phyloP scores from a whole-genome alignment of 2,888 invertebrate species.

The Chymomyza caudatula region DNA sequence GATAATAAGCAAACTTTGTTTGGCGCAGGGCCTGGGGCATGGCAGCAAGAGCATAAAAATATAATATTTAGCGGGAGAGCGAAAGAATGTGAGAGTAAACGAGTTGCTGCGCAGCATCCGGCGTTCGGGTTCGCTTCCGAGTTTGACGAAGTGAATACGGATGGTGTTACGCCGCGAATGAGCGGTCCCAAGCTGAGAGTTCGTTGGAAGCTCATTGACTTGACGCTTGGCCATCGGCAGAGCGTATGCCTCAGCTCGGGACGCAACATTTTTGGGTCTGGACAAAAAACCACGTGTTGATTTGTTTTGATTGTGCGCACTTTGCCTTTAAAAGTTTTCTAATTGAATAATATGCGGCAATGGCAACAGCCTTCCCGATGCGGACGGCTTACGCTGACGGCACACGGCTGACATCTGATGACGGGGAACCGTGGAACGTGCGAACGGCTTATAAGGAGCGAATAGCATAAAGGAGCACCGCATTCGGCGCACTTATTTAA shows the following conservation, averaged over 20 bases:
- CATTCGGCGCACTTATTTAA: too few species aligned
- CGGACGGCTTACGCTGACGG: neutral
- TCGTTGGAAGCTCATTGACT: neutral
- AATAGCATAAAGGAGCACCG: neutral
- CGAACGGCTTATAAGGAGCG: neutral
- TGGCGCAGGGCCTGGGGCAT: neutral
- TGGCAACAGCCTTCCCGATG: slow-evolving; percentile 4
- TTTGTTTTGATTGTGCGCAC: slow-evolving; percentile 77
- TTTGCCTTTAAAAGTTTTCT: slow-evolving; percentile 54
- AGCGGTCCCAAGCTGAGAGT: neutral
- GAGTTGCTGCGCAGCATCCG: neutral
- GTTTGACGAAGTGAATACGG: neutral
- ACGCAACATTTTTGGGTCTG: slow-evolving; percentile 12
- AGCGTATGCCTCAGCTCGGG: neutral
- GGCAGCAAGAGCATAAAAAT: neutral
- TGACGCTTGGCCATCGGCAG: neutral
- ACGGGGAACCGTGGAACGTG: neutral
- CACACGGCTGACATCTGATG: neutral
- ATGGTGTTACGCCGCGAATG: neutral
- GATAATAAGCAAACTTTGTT: slow-evolving; percentile 3
- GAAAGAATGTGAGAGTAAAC: neutral
- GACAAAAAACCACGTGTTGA: slow-evolving; percentile 77
- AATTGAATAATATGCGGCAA: slow-evolving; percentile 56
- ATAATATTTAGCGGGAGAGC: neutral
- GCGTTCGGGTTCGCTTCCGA: neutral